Base-by-base conservation (phyloP, 2,113 vertebrate genomes). In the Anolis carolinensis region DNA sequence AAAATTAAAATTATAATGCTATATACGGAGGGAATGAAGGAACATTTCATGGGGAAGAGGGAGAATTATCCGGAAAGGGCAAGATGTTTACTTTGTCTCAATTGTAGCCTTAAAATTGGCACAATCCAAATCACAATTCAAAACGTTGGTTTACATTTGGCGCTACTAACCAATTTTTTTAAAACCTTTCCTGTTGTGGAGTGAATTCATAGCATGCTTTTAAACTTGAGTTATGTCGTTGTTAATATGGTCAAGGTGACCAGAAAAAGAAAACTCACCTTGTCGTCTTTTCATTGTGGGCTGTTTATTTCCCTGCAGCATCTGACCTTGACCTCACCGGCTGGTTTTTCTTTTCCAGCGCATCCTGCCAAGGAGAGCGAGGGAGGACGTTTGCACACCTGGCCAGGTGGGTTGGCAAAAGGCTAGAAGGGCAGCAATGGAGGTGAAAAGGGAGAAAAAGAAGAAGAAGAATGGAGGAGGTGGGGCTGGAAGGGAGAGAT, bases 361-460 rank as follows among this genome's bases (percentile, higher is more conserved):
- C 52, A 90, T 87, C 83, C 86, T 94, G 94, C 95, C 95, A 95
- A 92, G 93, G 90, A 90, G 79, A 84, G 91, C 59, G 91, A 48
- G 55, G 70, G 2, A 48, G 92, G 90, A 83, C 90, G 94, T 95
- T 94, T 96, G 90, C 93, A 90, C 94, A 96, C 94, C 95, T 96
- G 96, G 94, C 93, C 70, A 87, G 86, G 94, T 13, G 93, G 91
- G 86, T 78, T 14, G 1, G 73, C 75, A 87, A 81, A 79, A 4
- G 23, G 71, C 62, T 82, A 72, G 59, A 86, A 55, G 62, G 78
- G 63, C 36, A 73, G 0, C 1, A 48, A n/a, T 34, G 30, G 8
- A 89, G 2, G 0, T 91, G 86, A 90, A 71, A 67, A 73, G 86
- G 32, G 79, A 44, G 39, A 44, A 91, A 59, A 90, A n/a, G n/a